Percentiles rank a stretch among this genome's conserved stretches.
Evolutionary conservation across 2,797 vertebrate genomes (phyloP).

Genomic region (Tenualosa thibaudeaui): DNA sequence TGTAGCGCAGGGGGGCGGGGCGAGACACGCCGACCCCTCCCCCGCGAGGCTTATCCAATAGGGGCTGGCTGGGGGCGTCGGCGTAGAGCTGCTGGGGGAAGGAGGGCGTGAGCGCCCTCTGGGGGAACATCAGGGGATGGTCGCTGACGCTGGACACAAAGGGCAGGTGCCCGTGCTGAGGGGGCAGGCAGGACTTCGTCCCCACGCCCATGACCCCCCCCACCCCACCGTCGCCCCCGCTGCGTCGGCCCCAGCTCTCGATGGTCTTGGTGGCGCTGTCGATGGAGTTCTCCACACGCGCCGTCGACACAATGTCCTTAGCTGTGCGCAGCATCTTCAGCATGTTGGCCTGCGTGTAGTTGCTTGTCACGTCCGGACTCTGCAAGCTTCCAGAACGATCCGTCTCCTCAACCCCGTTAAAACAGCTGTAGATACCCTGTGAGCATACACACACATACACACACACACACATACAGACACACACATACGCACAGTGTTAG

Average conservation of each 20-base stretch:
- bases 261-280: constrained; percentile 91
- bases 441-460: constrained; percentile 24
- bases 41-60: constrained; percentile 69
- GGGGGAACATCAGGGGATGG: constrained; percentile 70
- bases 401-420: constrained; percentile 86
- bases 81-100: constrained; percentile 68
- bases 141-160: constrained; percentile 75
- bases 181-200: constrained; percentile 60
- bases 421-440: constrained; percentile 98
- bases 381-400: constrained; percentile 69
- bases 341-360: constrained; percentile 91
- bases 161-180: constrained; percentile 63
- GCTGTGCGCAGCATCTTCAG: constrained; percentile 94
- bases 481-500: neutral
- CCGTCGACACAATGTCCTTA: constrained; percentile 91
- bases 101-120: constrained; percentile 66
- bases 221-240: constrained; percentile 68
- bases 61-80: constrained; percentile 60
- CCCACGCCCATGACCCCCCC: neutral
- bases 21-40: constrained; percentile 32
- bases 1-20: constrained; percentile 67
- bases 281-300: constrained; percentile 87
- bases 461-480: neutral
- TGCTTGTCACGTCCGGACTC: constrained; percentile 86
- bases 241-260: constrained; percentile 85